Evolutionary conservation across 2,888 invertebrate genomes (phyloP), one percentile per base, ranked within the genome.

Genomic region (Ophioninae sp.): DNA sequence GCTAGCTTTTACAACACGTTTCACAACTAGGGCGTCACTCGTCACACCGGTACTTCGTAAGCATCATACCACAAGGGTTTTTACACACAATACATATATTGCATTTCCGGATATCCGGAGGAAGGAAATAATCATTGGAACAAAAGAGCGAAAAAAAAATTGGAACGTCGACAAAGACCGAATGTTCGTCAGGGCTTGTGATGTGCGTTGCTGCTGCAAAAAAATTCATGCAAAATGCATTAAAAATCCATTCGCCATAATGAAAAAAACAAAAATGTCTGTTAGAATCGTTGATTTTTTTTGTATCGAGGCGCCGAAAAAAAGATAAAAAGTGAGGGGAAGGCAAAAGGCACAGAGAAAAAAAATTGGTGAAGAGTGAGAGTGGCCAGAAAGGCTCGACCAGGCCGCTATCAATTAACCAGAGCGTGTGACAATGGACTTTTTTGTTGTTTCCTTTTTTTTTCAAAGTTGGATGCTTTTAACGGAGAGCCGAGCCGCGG

Each of bases 201-300:
- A n/a, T 10, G 72, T 44, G 75, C 21, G 39, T 50, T 65, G 61
- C 65, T 79, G 37, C 6, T 6, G 41, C 17, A 44, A 30, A 81
- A 81, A 77, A 82, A 77, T 79, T 10, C 82, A 82, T 82, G 59
- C 79, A 50, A 73, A 82, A 85, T 74, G 76, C 69, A 82, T 79
- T 59, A 68, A 82, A 77, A 76, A 73, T 39, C 64, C 69, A 50
- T 56, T 70, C 62, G 56, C 69, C 73, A 77, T 82, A 80, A 82
- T 82, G 82, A 82, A 79, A 13, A 30, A 82, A 82, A 82, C 65
- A 81, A 84, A 75, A 84, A 84, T 79, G 79, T 57, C 69, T 50
- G 56, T 21, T 50, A 23, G 62, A 72, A 59, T 61, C 57, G 73
- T 68, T 10, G 41, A 75, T 62, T 77, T 78, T 77, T 68, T n/a